A percentile compares a stretch with the other conserved stretches of the same genome.
Evolutionary conservation across 2,888 invertebrate species (phyloP).

Genomic region (Ophion obscuratus): DNA sequence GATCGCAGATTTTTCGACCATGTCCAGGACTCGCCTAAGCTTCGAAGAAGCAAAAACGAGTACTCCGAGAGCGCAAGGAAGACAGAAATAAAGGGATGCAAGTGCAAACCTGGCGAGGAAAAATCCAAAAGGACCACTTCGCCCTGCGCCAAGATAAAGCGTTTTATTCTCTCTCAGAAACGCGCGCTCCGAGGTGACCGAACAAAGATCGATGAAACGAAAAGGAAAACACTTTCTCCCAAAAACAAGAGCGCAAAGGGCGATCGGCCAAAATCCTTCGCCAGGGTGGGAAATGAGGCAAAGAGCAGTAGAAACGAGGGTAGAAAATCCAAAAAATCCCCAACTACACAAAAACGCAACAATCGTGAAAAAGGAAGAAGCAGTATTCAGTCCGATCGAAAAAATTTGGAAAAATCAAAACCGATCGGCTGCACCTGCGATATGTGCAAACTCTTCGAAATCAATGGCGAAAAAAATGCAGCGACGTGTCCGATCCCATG

Average conservation of each 20-base stretch:
- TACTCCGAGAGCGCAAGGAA: neutral
- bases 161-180: slow-evolving; percentile 54
- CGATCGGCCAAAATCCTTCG: neutral
- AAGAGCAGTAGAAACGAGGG: neutral
- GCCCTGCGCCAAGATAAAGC: slow-evolving; percentile 61
- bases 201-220: neutral
- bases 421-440: slow-evolving; percentile 55
- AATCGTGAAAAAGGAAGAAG: slow-evolving; percentile 32
- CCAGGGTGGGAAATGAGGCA: neutral
- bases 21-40: neutral
- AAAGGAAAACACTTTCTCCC: neutral
- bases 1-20: slow-evolving; percentile 4
- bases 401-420: slow-evolving; percentile 14
- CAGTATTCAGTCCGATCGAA: slow-evolving; percentile 2
- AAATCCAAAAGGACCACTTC: slow-evolving; percentile 36
- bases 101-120: neutral
- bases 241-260: neutral
- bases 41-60: neutral
- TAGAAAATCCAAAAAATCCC: slow-evolving; percentile 22
- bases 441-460: slow-evolving; percentile 60
- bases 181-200: slow-evolving; percentile 20
- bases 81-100: slow-evolving; percentile 1
- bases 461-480: slow-evolving; percentile 16
- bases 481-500: slow-evolving; percentile 15
- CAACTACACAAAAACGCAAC: slow-evolving; percentile 5